Evolutionary conservation across 2,888 invertebrate species (phyloP).

Genomic region (Chaetogeoica ovagalla): DNA sequence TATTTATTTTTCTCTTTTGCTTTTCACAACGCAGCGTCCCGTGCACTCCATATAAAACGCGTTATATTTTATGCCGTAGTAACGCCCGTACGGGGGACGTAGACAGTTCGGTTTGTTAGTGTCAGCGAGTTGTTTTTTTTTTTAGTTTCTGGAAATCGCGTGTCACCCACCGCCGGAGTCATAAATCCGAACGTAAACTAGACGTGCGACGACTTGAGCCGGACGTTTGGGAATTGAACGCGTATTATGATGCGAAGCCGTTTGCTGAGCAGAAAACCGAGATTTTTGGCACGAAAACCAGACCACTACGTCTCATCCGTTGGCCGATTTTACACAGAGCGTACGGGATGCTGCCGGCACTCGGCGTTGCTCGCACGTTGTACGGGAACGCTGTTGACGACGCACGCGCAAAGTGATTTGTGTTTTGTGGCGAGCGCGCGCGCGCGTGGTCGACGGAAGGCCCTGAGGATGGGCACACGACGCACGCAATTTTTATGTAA

Average conservation of each 20-base stretch:
- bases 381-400: neutral
- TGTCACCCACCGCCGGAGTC: neutral
- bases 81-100: neutral
- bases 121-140: neutral
- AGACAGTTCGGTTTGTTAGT: neutral
- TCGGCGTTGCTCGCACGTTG: too few species aligned
- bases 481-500: too few species aligned
- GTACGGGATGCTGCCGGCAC: too few species aligned
- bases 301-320: conserved; percentile 27
- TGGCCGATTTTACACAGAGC: too few species aligned
- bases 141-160: conserved; percentile 13
- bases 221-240: conserved; percentile 43
- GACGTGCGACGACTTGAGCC: neutral
- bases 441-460: too few species aligned
- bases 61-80: neutral
- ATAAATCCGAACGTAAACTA: conserved; percentile 21
- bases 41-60: neutral
- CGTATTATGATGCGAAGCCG: neutral
- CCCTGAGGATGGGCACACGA: too few species aligned
- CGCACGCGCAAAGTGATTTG: neutral
- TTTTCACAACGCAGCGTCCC: neutral
- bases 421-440: too few species aligned
- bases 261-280: neutral
- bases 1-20: too few species aligned
- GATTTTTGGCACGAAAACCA: conserved; percentile 52